phyloP scores from a whole-genome alignment of 2,113 vertebrate species.

The Esox niger region DNA sequence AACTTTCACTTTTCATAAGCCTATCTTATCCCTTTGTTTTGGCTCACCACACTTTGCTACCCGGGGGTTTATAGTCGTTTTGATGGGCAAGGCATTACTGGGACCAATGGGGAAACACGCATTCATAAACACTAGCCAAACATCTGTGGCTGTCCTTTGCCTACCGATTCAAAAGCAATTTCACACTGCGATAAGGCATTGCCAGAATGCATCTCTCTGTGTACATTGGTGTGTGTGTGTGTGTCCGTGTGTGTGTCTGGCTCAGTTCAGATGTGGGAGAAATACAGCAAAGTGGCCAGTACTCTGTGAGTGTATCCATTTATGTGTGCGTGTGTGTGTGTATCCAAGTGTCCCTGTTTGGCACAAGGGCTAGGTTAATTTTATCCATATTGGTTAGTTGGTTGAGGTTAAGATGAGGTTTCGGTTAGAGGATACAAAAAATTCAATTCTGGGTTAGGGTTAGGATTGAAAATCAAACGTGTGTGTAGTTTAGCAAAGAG shows the following conservation, averaged over 20 bases:
- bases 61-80: neutral
- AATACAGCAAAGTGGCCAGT: neutral
- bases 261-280: neutral
- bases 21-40: neutral
- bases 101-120: constrained; percentile 8
- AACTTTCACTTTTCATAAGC: neutral
- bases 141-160: constrained; percentile 12
- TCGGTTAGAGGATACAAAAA: no score
- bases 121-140: constrained; percentile 1
- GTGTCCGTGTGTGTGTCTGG: neutral
- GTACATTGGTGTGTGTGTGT: neutral
- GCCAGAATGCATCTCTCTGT: neutral
- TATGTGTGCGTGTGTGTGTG: constrained; percentile 14
- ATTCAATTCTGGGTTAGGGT: no score
- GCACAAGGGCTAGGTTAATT: neutral
- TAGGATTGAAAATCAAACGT: no score
- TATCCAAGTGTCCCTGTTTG: neutral
- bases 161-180: neutral
- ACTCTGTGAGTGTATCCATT: constrained; percentile 3
- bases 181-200: constrained; percentile 1
- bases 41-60: neutral
- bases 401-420: no score
- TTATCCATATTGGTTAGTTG: no score
- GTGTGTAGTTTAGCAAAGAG: no score
- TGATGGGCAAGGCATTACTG: neutral